Percentiles rank a stretch among this genome's conserved stretches.
phyloP scores from a whole-genome alignment of 2,797 vertebrate genomes.

The Bucorvus abyssinicus region DNA sequence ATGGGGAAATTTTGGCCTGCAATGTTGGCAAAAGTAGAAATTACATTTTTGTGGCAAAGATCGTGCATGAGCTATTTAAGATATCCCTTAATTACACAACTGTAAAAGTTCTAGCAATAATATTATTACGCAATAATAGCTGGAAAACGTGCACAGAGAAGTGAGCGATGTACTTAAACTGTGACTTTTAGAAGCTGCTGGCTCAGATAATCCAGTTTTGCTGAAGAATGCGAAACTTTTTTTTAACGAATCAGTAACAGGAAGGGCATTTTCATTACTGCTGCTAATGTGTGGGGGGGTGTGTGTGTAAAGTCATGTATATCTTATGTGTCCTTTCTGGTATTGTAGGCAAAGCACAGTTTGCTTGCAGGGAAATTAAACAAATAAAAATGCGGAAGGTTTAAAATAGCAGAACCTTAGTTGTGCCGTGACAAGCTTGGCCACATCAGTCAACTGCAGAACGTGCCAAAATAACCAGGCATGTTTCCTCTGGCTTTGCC shows the following conservation, averaged over 20 bases:
- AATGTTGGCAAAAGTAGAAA: not conserved
- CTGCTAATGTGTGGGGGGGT: too few relatives aligned
- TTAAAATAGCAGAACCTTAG: not conserved
- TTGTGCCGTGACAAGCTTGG: not conserved
- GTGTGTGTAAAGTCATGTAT: not conserved
- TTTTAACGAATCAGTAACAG: not conserved
- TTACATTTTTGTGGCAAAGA: not conserved
- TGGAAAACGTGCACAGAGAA: not conserved
- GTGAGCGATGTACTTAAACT: fast-evolving
- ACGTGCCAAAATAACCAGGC: not conserved
- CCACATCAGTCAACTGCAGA: not conserved
- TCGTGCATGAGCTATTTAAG: not conserved
- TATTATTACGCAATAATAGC: not conserved
- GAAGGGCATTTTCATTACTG: not conserved
- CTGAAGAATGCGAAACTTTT: not conserved
- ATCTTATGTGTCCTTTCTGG: not conserved
- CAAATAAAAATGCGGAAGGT: not conserved
- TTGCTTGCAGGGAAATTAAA: not conserved
- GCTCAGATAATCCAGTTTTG: not conserved
- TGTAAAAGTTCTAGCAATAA: not conserved
- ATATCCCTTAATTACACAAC: not conserved
- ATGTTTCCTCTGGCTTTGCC: not conserved
- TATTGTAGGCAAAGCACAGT: not conserved
- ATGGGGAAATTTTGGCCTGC: not conserved
- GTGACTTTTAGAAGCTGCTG: not conserved